Evolutionary conservation across 2,797 vertebrate genomes (phyloP).

Genomic region (Potorous gilbertii): DNA sequence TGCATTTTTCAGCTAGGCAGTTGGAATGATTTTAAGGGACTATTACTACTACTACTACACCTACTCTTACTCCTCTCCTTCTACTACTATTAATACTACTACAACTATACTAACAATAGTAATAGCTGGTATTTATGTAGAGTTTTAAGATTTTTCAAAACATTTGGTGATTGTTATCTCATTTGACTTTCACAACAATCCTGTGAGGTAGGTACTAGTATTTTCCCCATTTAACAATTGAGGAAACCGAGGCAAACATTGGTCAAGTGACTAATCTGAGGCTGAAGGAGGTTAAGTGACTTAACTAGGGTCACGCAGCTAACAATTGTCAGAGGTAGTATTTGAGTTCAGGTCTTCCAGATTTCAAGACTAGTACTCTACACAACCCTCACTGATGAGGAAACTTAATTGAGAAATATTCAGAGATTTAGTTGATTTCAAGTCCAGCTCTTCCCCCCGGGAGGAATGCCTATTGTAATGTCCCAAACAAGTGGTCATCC

Average conservation of each 20-base stretch:
- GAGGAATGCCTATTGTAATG: background rate
- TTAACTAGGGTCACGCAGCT: background rate
- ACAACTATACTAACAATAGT: background rate
- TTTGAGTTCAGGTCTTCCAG: background rate
- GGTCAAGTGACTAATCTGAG: background rate
- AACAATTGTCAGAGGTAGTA: background rate
- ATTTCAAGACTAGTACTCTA: background rate
- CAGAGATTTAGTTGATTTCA: background rate
- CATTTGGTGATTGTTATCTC: background rate
- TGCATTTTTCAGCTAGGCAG: background rate
- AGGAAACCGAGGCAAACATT: background rate
- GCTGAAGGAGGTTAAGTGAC: background rate
- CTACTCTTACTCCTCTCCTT: background rate
- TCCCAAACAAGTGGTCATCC: background rate
- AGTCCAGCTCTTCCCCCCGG: background rate
- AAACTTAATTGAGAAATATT: background rate
- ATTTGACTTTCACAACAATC: background rate
- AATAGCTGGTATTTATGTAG: background rate
- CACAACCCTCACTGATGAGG: background rate
- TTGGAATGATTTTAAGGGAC: background rate
- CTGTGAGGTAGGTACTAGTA: background rate
- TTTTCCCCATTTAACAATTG: background rate
- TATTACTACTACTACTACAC: background rate
- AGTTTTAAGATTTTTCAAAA: background rate
- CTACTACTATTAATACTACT: background rate